Base-by-base conservation (phyloP, 2,113 vertebrate genomes). In the Clupea harengus region DNA sequence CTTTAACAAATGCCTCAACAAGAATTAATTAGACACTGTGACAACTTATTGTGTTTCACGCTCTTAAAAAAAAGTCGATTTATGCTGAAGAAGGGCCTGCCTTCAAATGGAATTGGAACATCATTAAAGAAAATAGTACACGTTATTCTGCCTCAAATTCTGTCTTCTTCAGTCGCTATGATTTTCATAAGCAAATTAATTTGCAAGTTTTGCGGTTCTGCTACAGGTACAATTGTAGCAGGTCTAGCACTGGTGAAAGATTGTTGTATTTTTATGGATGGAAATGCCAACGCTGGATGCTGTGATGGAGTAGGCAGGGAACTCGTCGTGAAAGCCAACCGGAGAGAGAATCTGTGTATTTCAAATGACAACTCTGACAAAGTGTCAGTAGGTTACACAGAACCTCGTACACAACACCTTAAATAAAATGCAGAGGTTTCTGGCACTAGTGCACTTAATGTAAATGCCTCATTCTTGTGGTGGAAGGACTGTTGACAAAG, bases 11-110 rank as follows among this genome's bases (percentile, higher is more conserved):
- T 39, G 72, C 72, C 32, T 32, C 4, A 5, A 78, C 28, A 78
- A 78, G 72, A 78, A 78, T 78, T 67, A 67, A 67, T 67, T 78
- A 78, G 72, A 39, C 5, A 15, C 72, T 39, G 64, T 67, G 28
- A 78, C 32, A 15, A 28, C 13, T 2, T 22, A 78, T 39, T 78
- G 28, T 32, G 32, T 78, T 39, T 78, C 32, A 17, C 13, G 17
- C 9, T 25, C 22, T 67, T 8, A 28, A 72, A 72, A 15, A 25
- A 64, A n/a, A n/a, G 57, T 64, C 8, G 22, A 22, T 57, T 57
- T 57, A 57, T 57, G 13, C 52, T 57, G 2, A 57, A 18, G 52
- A 20, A 57, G 4, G 52, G 18, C 7, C 10, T 11, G 8, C 28
- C n/a, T 67, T 28, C 1, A 28, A 25, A 25, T 67, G 7, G 28